Evolutionary conservation across 2,888 invertebrate genomes (phyloP).

Genomic region (Protonemura montana): DNA sequence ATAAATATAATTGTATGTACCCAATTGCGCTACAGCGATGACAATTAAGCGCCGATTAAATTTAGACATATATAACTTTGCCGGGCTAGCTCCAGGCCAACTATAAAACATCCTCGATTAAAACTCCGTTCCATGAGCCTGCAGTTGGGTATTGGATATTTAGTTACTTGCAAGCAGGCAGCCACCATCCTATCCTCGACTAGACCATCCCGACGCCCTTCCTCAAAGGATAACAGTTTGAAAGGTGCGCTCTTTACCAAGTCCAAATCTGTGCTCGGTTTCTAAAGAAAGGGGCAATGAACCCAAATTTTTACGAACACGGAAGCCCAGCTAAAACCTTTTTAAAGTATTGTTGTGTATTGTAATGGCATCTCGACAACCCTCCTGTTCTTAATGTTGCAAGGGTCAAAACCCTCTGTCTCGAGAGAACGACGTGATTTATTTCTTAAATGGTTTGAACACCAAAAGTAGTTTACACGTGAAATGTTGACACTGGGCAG

Average conservation of each 20-base stretch:
- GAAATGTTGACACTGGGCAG: background rate
- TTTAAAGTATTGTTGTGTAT: slow-evolving; percentile 33
- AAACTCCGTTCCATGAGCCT: background rate
- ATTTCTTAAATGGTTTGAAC: slow-evolving; percentile 7
- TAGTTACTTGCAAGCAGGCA: background rate
- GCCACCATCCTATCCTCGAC: background rate
- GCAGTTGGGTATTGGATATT: background rate
- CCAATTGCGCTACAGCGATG: background rate
- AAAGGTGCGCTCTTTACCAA: slow-evolving; percentile 24
- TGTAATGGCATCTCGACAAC: background rate
- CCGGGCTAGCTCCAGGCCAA: background rate
- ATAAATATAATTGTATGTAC: background rate
- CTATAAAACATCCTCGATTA: background rate
- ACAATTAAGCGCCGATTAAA: background rate
- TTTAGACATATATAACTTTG: background rate
- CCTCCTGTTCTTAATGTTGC: slow-evolving; percentile 28
- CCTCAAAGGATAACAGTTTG: slow-evolving; percentile 37
- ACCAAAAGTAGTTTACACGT: slow-evolving; percentile 7
- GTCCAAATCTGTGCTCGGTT: slow-evolving; percentile 9
- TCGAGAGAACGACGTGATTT: background rate
- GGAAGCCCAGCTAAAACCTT: slow-evolving; percentile 40
- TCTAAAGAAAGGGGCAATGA: slow-evolving; percentile 33
- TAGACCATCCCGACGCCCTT: background rate
- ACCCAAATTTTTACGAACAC: slow-evolving; percentile 35
- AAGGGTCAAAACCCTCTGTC: slow-evolving; percentile 14